Base-by-base conservation (phyloP, 2,888 invertebrate species). In the Nysson spinosus region DNA sequence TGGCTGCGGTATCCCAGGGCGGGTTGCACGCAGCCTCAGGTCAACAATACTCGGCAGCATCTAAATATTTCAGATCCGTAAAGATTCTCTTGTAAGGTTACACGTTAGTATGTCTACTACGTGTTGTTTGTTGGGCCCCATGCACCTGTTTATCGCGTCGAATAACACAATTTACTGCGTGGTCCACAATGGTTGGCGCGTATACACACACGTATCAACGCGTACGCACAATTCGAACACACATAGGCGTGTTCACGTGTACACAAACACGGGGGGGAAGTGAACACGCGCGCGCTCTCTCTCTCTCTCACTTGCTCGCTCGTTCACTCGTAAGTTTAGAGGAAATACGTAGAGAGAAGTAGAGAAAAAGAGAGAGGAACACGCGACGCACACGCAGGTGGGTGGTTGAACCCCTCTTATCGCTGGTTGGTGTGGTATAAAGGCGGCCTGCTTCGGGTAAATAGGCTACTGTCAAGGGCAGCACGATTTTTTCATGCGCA, bases 401-500 rank as follows among this genome's bases (percentile, higher is more conserved):
- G 75, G 78, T 76, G 80, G 75, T 72, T 75, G 77, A 76, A 79
- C 77, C 73, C 68, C 68, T 74, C 70, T 78, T 75, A 81, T 78
- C 74, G 74, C 58, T 63, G 60, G 46, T 62, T 65, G 63, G 69
- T 71, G 66, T 69, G 42, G 37, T 57, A 47, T 44, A 57, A 62
- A 66, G 56, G 55, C 50, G 65, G 61, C 43, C 51, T 56, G 55
- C 57, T 57, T 50, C 64, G 56, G 58, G 49, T 65, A 74, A 81
- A 81, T 80, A 75, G 79, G 80, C 83, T 81, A 81, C 74, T 78
- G 80, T 82, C 85, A 86, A 87, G 85, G 86, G 85, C 87, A 85
- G 80, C 66, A 63, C 44, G 49, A 77, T 79, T 78, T 83, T 86
- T 87, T 87, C 83, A 84, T 85, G 87, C 88, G 88, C 87, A 88